phyloP scores from a whole-genome alignment of 2,888 invertebrate species.

The Willowsia nigromaculata region DNA sequence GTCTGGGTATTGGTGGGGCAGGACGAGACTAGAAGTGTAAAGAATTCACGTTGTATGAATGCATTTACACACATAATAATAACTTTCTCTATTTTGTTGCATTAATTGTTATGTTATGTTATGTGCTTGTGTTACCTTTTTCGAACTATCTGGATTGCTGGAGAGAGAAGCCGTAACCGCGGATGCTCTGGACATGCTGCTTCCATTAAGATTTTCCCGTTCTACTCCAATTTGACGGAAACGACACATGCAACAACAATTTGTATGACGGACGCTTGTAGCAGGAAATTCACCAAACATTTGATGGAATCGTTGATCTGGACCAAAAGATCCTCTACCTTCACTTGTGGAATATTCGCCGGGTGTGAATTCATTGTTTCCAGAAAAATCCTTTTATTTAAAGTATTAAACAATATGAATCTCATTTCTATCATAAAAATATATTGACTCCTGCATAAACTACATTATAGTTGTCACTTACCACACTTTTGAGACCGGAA shows the following conservation, averaged over 20 bases:
- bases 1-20: slow-evolving; percentile 56
- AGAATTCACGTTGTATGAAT: neutral
- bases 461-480: slow-evolving; percentile 48
- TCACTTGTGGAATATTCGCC: slow-evolving; percentile 28
- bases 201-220: slow-evolving; percentile 19
- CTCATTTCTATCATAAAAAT: neutral
- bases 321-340: neutral
- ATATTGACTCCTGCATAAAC: too few relatives aligned
- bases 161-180: slow-evolving; percentile 37
- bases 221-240: slow-evolving; percentile 26
- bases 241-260: slow-evolving; percentile 74
- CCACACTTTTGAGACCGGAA: slow-evolving; percentile 59
- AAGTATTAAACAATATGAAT: neutral
- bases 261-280: neutral
- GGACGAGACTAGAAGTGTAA: neutral
- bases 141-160: neutral
- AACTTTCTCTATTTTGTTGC: too few relatives aligned
- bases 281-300: too few relatives aligned
- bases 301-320: neutral
- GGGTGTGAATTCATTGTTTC: neutral
- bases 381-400: neutral
- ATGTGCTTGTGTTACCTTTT: slow-evolving; percentile 50
- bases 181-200: slow-evolving; percentile 33
- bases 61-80: too few relatives aligned
- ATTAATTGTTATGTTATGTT: too few relatives aligned